Conservation (phyloP, 2,797 vertebrate genomes). For the Chiroxiphia lanceolata region DNA sequence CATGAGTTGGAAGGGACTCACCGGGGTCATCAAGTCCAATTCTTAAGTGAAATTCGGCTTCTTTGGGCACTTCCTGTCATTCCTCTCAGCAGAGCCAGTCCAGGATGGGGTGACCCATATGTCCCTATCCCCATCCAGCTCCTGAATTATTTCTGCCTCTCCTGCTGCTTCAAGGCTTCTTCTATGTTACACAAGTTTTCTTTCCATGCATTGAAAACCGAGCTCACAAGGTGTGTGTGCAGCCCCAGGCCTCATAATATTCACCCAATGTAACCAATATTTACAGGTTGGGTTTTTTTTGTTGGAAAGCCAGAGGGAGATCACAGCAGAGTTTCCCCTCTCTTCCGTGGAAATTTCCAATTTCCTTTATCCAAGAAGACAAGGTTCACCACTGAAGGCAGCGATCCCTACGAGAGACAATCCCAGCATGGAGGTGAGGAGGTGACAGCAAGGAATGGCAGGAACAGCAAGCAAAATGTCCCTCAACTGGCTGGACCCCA, state of each 20-base stretch:
- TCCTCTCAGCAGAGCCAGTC: neutral
- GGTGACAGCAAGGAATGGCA: rapidly evolving
- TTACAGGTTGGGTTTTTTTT: neutral
- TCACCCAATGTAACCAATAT: neutral
- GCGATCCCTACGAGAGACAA: rapidly evolving
- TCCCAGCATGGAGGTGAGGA: neutral
- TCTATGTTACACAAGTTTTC: rapidly evolving
- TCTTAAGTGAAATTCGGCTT: neutral
- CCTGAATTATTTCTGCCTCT: neutral
- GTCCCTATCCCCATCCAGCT: neutral
- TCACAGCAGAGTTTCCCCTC: neutral
- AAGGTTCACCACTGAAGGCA: neutral
- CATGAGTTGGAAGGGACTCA: neutral
- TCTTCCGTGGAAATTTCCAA: neutral
- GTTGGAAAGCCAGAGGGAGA: neutral
- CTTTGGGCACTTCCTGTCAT: too few relatives aligned
- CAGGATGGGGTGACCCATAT: rapidly evolving
- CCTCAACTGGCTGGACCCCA: neutral
- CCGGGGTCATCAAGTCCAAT: too few relatives aligned
- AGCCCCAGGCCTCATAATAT: rapidly evolving
- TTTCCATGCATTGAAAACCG: rapidly evolving
- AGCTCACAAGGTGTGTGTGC: neutral
- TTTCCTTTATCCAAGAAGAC: neutral
- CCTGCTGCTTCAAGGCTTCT: neutral
- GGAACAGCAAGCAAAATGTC: neutral